Base-by-base conservation (phyloP, 2,797 vertebrate species). In the Synaphobranchus kaupii region DNA sequence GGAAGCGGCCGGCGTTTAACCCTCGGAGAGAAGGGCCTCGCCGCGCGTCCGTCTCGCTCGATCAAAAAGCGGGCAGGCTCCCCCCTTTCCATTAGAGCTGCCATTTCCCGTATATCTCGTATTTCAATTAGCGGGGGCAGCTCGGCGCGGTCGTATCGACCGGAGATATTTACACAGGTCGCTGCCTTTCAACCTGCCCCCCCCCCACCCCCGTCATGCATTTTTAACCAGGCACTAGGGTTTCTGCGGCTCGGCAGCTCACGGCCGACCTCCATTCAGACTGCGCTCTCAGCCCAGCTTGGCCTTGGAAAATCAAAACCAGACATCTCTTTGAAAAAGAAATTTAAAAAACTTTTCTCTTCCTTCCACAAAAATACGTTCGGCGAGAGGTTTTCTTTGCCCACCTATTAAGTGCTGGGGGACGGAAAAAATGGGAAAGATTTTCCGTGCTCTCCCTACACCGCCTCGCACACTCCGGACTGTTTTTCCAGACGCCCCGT, bases 81-180 rank as follows among this genome's bases (percentile, higher is more conserved):
- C 83, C 83, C 54, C 12, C 39, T 63, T 44, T 25, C 85, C 84
- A 71, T 78, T 82, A 68, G 34, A 54, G 44, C 31, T 5, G 2
- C 63, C 63, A n/a, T 60, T 86, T 86, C 84, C 85, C 60, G n/a
- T 80, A 78, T 68, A 73, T 89, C 81, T 88, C 54, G 22, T 84
- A 31, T 88, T 89, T 86, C 85, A 88, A 86, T 86, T 88, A 88
- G 85, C 44, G 58, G 82, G 56, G 54, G 22, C 85, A 50, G 83
- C 88, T 9, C 39, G n/a, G 54, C 48, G 44, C 56, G 25, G 83
- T 47, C 39, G 52, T 56, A 89, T 88, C 83, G 88, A 88, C 88
- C 83, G 50, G 81, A 86, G 66, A 88, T 86, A 88, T 86, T 88
- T 88, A 88, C 88, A 86, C 88, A 86, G 88, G 88, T 83, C 81